Base-by-base conservation (phyloP, 2,113 vertebrate species). In the Cryptotis parvus region DNA sequence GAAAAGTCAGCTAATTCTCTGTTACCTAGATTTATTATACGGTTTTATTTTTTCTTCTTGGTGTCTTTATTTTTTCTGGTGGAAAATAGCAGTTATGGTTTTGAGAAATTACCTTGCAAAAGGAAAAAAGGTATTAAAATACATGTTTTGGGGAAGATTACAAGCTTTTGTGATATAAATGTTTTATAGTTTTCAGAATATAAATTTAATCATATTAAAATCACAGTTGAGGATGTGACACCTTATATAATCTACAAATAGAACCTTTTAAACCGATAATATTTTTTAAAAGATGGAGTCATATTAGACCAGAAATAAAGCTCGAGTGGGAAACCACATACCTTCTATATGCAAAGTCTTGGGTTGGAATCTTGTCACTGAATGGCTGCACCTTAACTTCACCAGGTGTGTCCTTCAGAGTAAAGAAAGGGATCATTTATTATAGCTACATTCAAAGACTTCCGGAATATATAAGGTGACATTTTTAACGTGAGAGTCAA, bases 171-270 rank as follows among this genome's bases (percentile, higher is more conserved):
- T 37, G 81, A 78, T 89, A 65, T 85, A 43, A 49, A 81, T 75
- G 10, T 73, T 76, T 20, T 93, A 83, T 43, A 89, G 89, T 90
- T 89, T 37, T 75, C 79, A 77, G 37, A 65, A 93, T 88, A 9
- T 49, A 14, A 31, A 87, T 90, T 87, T 52, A 43, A 87, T 87
- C 70, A 72, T 4, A 18, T 93, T 84, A 87, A 76, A 94, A 92
- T 58, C 93, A 43, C 90, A 95, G 90, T 79, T 39, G 37, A 76
- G 22, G 20, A 70, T 81, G 49, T 26, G 8, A 69, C 35, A 16
- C 11, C 68, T 73, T 90, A 5, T 79, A 63, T 82, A 84, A 43
- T 69, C 70, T 93, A 27, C 61, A 90, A 82, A 90, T 76, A 72
- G 27, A 65, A 65, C 9, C 7, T 29, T 65, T 65, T 61, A 61